These are phyloP conservation scores for Chesias legatella DNA, from an alignment of 2,888 invertebrate species.

Conservation along the genomic window DNA sequence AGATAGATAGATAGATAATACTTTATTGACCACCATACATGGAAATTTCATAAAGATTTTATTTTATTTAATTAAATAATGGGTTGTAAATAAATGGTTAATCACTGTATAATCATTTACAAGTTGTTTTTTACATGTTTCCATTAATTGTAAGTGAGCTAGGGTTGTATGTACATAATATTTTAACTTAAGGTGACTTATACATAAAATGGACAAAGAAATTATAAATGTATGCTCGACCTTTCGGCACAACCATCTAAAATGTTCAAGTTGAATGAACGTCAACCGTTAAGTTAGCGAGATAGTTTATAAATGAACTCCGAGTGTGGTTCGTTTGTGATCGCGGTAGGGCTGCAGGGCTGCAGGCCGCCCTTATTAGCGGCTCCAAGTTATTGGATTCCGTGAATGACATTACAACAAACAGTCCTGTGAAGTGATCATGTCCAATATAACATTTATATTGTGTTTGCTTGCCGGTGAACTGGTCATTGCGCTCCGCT, in stretches of 20 bases:
- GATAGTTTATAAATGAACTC: constrained; percentile 8
- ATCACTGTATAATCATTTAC: too few relatives aligned
- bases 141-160: too few relatives aligned
- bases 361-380: constrained; percentile 2
- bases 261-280: constrained; percentile 3
- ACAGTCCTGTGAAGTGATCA: constrained; percentile 8
- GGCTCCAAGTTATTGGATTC: constrained; percentile 10
- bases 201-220: constrained; percentile 1
- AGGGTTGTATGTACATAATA: too few relatives aligned
- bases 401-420: constrained; percentile 15
- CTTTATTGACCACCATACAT: too few relatives aligned
- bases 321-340: constrained; percentile 1
- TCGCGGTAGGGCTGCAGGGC: background rate
- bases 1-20: too few relatives aligned
- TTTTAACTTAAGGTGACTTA: constrained; percentile 7
- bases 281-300: constrained; percentile 1
- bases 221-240: constrained; percentile 3
- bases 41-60: too few relatives aligned
- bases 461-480: too few relatives aligned
- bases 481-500: too few relatives aligned
- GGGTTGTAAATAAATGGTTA: too few relatives aligned
- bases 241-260: constrained; percentile 3
- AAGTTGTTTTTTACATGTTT: too few relatives aligned
- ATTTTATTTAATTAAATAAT: too few relatives aligned
- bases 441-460: constrained; percentile 1